Conservation (phyloP, 2,888 invertebrate genomes). For the Galeruca laticollis region DNA sequence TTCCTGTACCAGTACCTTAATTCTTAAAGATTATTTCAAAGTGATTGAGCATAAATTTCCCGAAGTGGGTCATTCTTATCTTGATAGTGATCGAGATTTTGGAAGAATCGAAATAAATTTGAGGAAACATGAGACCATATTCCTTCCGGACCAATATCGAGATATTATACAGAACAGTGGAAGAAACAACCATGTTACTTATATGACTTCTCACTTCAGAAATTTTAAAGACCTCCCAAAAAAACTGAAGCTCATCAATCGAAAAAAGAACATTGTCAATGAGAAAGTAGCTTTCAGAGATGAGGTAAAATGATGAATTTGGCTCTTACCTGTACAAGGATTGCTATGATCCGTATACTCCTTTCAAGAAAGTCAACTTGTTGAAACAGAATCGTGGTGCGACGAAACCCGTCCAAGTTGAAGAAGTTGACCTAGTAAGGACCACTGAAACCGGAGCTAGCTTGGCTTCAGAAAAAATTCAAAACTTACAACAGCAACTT, state of each 20-base stretch:
- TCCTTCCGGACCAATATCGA: conserved; percentile 48
- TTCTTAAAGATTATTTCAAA: conserved; percentile 53
- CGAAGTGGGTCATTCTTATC: conserved; percentile 41
- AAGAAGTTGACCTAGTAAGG: conserved; percentile 3
- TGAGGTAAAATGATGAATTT: conserved; percentile 14
- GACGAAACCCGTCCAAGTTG: conserved; percentile 3
- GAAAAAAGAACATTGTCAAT: conserved; percentile 17
- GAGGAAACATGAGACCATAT: conserved; percentile 49
- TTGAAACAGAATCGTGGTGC: conserved; percentile 5
- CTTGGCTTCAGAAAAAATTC: too few relatives aligned
- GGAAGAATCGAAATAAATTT: conserved; percentile 53
- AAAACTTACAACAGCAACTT: conserved; percentile 14
- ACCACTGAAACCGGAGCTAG: conserved; percentile 5
- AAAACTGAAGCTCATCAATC: conserved; percentile 17
- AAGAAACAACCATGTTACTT: conserved; percentile 47
- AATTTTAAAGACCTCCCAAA: conserved; percentile 3
- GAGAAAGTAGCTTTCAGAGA: conserved; percentile 17
- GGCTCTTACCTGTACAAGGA: conserved; percentile 23
- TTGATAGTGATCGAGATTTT: conserved; percentile 57
- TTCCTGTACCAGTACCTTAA: conserved; percentile 52
- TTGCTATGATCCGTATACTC: conserved; percentile 3
- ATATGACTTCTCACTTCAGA: conserved; percentile 47
- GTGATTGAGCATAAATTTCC: conserved; percentile 45
- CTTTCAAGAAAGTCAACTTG: not conserved
- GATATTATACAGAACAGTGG: conserved; percentile 47